Evolutionary conservation across 1,140 invertebrate species (phyloP), one percentile per base, ranked within the genome.

Genomic region (Phymorhynchus buccinoides): DNA sequence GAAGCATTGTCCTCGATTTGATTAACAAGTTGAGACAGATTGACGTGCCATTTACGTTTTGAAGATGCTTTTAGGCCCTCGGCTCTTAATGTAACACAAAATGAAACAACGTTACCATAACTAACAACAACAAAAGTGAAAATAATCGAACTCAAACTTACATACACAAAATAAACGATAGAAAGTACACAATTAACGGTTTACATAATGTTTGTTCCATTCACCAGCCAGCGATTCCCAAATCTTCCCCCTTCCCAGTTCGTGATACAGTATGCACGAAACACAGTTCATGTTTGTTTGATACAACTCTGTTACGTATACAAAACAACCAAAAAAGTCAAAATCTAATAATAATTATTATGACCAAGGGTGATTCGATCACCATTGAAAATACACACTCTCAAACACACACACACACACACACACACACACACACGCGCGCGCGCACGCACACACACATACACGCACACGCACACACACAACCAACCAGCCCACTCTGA

Each of bases 391-490:
- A n/a, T n/a, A n/a, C n/a, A n/a, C n/a, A n/a, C n/a, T n/a, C n/a
- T n/a, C n/a, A n/a, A n/a, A n/a, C 35, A 32, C 27, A 37, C 73
- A 37, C 27, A 37, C 39, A 75, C 27, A 22, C 73, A 75, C 18
- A 16, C 73, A 75, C 73, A 75, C 73, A 75, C 35, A 32, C 27
- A 37, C 73, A 37, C 27, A 37, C 39, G 41, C 27, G 18, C 73
- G 41, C 18, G 14, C 73, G 41, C 73, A 75, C 73, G n/a, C n/a
- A n/a, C n/a, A n/a, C n/a, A n/a, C n/a, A 52, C 48, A 52, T 71
- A 32, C 27, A 37, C 73, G 30, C 27, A 37, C 39, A 75, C 27
- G 18, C 73, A 75, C 18, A 16, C 73, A 75, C 73, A 75, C 73
- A 75, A 75, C 73, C 73, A 41, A 41, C 42, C 73, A 39, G 37